Percentiles rank a stretch among this genome's conserved stretches.
Evolutionary conservation across 1,140 invertebrate genomes (phyloP).

Genomic region (Lordiphosa clarofinis): DNA sequence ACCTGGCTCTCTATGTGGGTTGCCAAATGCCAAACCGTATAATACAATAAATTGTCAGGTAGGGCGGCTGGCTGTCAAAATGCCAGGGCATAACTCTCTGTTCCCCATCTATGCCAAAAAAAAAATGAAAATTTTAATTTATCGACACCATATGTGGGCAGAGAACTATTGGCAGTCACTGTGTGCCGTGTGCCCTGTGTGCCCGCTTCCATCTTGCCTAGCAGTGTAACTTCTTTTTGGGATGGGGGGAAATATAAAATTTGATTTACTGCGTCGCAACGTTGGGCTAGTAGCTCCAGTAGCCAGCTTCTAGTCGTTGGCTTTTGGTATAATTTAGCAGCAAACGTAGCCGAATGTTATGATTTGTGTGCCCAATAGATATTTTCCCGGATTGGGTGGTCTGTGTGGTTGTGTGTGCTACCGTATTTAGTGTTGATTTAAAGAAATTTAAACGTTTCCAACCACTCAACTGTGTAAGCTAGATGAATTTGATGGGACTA

Average conservation of each 20-base stretch:
- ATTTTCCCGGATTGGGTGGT: conserved; percentile 8
- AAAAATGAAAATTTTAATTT: conserved; percentile 73
- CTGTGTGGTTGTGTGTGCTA: background rate
- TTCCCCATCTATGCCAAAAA: conserved; percentile 30
- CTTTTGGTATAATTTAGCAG: conserved; percentile 62
- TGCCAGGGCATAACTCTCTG: conserved; percentile 59
- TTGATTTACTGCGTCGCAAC: conserved; percentile 70
- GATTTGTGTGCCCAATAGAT: conserved; percentile 72
- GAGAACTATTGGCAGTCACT: conserved; percentile 47
- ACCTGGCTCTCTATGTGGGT: conserved; percentile 35
- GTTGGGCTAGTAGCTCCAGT: conserved; percentile 29
- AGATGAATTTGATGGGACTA: too few species aligned
- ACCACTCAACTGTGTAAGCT: too few species aligned
- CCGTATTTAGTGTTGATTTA: too few species aligned
- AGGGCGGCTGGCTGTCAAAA: conserved; percentile 68
- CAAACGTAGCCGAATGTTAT: conserved; percentile 71
- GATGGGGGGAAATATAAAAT: conserved; percentile 72
- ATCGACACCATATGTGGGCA: conserved; percentile 79
- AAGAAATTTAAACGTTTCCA: too few species aligned
- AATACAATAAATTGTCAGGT: conserved; percentile 77
- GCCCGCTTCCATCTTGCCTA: conserved; percentile 1
- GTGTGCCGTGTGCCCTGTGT: conserved; percentile 4
- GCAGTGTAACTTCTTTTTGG: conserved; percentile 18
- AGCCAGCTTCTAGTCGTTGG: conserved; percentile 9
- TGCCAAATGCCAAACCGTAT: conserved; percentile 58